Evolutionary conservation across 2,113 vertebrate species (phyloP), one percentile per base, ranked within the genome.

Genomic region (Psilopsiagon aurifrons): DNA sequence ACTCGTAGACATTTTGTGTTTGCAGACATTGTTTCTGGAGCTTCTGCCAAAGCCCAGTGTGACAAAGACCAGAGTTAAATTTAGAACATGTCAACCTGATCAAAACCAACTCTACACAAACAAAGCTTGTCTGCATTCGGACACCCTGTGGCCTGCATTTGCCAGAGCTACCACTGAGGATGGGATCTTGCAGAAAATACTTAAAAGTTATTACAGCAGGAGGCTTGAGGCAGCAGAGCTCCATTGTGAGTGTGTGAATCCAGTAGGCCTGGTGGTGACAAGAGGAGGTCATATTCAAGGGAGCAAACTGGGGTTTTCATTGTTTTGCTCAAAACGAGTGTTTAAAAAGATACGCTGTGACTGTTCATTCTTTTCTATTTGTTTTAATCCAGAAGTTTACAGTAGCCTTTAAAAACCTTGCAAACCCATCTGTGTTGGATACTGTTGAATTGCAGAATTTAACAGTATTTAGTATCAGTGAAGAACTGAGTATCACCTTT

Each of bases 121-220:
- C 52, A 85, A 15, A 84, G 46, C 25, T 39, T 27, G 64, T 25
- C 94, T 44, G 59, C 83, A 57, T 57, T 91, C 83, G 77, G 71
- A 62, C 81, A 80, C 79, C 57, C 69, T 49, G 37, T 77, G 90
- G 85, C 85, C 54, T 17, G 10, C 41, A 49, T 68, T 92, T 93
- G 95, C 94, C 92, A 95, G 92, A 88, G 95, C 96, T 88, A 47
- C 94, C 94, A 90, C 88, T 46, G 88, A 43, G 88, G 71, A 49
- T 76, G 85, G 94, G 95, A 88, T 83, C 17, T 37, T 31, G 46
- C 51, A 77, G 78, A 59, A 93, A 85, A 74, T 8, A 2, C 13
- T 81, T 23, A 19, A 23, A 31, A 41, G 0, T 24, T 54, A 0
- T 23, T 52, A 15, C 70, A 76, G 71, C 82, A 37, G 79, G 70